phyloP scores from a whole-genome alignment of 2,888 invertebrate species.

The Operophtera brumata region DNA sequence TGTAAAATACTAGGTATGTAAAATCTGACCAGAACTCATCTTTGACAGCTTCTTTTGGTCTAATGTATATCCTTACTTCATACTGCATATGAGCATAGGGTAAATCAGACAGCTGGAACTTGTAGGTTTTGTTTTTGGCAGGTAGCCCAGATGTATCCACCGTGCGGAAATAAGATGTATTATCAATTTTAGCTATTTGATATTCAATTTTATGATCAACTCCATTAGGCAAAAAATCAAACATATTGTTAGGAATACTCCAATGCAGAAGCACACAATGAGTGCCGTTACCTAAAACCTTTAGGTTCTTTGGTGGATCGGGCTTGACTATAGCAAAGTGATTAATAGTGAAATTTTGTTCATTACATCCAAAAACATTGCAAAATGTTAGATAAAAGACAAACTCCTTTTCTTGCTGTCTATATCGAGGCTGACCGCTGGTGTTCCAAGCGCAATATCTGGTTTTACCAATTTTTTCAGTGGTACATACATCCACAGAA shows the following conservation, averaged over 20 bases:
- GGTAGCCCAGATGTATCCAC: conserved; percentile 58
- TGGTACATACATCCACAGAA: conserved; percentile 43
- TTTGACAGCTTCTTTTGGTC: conserved; percentile 73
- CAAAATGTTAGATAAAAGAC: conserved; percentile 81
- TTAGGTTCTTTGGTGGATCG: conserved; percentile 53
- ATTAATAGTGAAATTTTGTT: conserved; percentile 77
- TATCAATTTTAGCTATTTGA: conserved; percentile 73
- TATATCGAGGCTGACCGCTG: conserved; percentile 63
- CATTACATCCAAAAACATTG: conserved; percentile 82
- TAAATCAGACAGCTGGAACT: conserved; percentile 75
- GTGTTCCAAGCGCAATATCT: conserved; percentile 59
- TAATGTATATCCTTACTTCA: conserved; percentile 86
- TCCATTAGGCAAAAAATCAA: conserved; percentile 56
- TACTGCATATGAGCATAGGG: conserved; percentile 85
- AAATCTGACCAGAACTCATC: conserved; percentile 87
- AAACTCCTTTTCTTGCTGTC: conserved; percentile 69
- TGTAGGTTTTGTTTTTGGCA: conserved; percentile 60
- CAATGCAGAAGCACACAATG: conserved; percentile 66
- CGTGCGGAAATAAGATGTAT: conserved; percentile 64
- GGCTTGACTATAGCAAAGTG: conserved; percentile 78
- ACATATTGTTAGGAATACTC: conserved; percentile 61
- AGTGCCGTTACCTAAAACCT: conserved; percentile 48
- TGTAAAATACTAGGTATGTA: conserved; percentile 81
- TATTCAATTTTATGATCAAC: conserved; percentile 71
- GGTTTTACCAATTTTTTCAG: conserved; percentile 34